Conservation (phyloP, 2,113 vertebrate species). For the Suricata suricatta region DNA sequence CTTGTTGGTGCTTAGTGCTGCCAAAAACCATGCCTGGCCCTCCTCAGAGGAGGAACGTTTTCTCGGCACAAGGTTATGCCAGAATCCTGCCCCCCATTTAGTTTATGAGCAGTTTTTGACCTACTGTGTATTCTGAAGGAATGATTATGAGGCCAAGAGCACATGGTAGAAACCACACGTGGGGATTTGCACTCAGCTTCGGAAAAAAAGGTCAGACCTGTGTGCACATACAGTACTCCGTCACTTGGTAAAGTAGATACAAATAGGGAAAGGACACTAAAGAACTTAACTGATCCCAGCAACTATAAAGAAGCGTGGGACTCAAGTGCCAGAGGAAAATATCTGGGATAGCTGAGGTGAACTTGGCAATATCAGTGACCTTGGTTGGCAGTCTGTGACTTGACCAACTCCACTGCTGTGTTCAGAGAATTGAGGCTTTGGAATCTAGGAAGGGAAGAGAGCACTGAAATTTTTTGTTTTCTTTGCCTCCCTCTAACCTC, state of each 20-base stretch:
- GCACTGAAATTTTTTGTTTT: background rate
- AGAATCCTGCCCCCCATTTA: background rate
- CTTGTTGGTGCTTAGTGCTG: background rate
- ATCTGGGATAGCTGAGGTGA: background rate
- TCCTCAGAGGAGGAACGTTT: background rate
- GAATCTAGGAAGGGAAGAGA: background rate
- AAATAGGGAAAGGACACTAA: constrained; percentile 28
- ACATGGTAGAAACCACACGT: background rate
- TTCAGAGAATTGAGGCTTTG: constrained; percentile 22
- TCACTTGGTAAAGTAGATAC: background rate
- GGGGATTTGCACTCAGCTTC: background rate
- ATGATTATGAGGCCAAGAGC: constrained; percentile 3
- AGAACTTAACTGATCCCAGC: background rate
- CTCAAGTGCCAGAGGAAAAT: background rate
- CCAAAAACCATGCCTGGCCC: background rate
- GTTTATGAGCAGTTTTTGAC: background rate
- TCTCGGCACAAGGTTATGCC: background rate
- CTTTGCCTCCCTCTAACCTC: background rate
- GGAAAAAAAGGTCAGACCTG: background rate
- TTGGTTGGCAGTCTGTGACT: constrained; percentile 1
- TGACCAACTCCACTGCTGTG: background rate
- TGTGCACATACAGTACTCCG: background rate
- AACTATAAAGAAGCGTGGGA: background rate
- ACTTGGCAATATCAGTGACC: background rate
- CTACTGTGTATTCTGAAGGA: background rate